A percentile compares a stretch with the other conserved stretches of the same genome.
Conservation (phyloP, 1,140 invertebrate genomes). For the Leguminivora glycinivorella region DNA sequence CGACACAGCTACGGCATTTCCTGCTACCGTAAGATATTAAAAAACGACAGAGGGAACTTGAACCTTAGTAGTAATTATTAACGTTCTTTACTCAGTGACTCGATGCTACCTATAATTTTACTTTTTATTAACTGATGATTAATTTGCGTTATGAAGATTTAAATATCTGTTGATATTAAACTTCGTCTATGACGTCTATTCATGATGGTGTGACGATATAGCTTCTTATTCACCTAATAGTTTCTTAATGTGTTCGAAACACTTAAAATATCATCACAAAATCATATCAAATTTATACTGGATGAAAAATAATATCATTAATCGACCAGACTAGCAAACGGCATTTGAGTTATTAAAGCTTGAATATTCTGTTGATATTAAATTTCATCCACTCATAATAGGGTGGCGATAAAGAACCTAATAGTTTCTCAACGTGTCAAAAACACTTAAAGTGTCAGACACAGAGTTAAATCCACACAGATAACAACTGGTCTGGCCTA, state of each 20-base stretch:
- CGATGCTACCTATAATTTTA: slow-evolving; percentile 40
- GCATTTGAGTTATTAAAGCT: too few relatives aligned
- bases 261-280: background rate
- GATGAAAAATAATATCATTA: too few relatives aligned
- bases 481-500: too few relatives aligned
- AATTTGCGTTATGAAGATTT: slow-evolving; percentile 72
- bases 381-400: too few relatives aligned
- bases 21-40: slow-evolving; percentile 54
- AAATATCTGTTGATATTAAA: slow-evolving; percentile 52
- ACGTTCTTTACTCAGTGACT: slow-evolving; percentile 41
- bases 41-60: slow-evolving; percentile 35
- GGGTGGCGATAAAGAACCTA: too few relatives aligned
- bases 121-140: slow-evolving; percentile 70
- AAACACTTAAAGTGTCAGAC: too few relatives aligned
- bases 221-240: too few relatives aligned
- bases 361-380: too few relatives aligned
- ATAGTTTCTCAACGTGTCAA: too few relatives aligned
- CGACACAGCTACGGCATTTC: slow-evolving; percentile 70
- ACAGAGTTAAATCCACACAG: too few relatives aligned
- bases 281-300: too few relatives aligned
- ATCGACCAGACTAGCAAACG: too few relatives aligned
- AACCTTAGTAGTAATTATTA: slow-evolving; percentile 40
- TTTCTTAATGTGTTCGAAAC: slow-evolving; percentile 4
- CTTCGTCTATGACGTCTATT: background rate
- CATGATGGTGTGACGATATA: background rate